Conservation (phyloP, 2,113 vertebrate species). For the Baryphthengus martii region DNA sequence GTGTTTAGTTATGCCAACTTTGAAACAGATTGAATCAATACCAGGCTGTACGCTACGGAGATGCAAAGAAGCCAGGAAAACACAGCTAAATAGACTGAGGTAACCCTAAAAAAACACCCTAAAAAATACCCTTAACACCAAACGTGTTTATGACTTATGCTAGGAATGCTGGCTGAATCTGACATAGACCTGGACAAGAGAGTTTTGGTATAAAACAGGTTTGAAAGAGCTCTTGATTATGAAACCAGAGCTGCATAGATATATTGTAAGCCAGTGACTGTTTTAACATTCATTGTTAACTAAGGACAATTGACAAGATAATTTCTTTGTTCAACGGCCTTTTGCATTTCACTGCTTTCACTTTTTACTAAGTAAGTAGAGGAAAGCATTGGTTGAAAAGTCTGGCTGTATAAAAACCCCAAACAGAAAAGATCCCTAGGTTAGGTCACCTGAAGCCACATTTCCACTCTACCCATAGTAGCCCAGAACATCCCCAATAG, state of each 20-base stretch:
- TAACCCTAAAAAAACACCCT: neutral
- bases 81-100: neutral
- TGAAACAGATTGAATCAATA: neutral
- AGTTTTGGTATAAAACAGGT: neutral
- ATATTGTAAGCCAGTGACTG: neutral
- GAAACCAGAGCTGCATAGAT: neutral
- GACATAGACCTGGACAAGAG: neutral
- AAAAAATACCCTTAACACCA: neutral
- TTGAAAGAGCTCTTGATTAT: neutral
- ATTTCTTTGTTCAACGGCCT: neutral
- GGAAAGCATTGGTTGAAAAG: neutral
- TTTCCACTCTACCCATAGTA: neutral
- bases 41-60: neutral
- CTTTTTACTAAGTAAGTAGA: neutral
- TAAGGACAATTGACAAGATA: neutral
- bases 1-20: neutral
- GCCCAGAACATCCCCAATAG: neutral
- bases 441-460: neutral
- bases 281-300: neutral
- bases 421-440: neutral
- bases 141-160: neutral
- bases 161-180: neutral
- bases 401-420: neutral
- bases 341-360: neutral
- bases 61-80: neutral